A percentile compares a stretch with the other conserved stretches of the same genome.
Conservation (phyloP, 2,797 vertebrate genomes). For the Leuciscus waleckii region DNA sequence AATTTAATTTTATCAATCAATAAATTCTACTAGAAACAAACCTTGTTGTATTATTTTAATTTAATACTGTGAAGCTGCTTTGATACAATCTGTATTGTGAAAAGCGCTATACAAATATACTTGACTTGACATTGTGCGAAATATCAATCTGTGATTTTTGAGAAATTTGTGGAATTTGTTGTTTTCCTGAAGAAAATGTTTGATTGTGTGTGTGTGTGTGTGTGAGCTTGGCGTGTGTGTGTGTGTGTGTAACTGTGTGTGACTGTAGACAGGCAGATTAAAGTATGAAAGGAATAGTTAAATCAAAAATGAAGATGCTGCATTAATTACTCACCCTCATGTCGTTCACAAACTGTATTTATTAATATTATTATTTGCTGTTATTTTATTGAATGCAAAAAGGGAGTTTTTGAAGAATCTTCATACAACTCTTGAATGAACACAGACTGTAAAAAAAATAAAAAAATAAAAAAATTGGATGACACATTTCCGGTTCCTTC, state of each 20-base stretch:
- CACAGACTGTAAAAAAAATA: neutral
- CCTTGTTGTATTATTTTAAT: no score
- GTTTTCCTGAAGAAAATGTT: neutral
- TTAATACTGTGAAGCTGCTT: no score
- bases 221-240: constrained; percentile 38
- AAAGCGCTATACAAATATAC: no score
- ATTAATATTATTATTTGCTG: neutral
- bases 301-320: no score
- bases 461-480: neutral
- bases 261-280: constrained; percentile 6
- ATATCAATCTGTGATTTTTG: neutral
- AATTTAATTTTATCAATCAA: no score
- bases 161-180: neutral
- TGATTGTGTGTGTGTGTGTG: constrained; percentile 1
- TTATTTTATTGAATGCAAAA: neutral
- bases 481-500: neutral
- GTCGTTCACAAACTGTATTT: neutral
- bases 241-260: neutral
- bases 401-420: neutral
- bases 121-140: neutral
- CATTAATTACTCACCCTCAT: neutral
- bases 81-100: no score
- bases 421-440: neutral
- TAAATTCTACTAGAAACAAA: no score
- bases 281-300: neutral